Evolutionary conservation across 2,797 vertebrate genomes (phyloP).

Genomic region (Gadopsis bispinosus): DNA sequence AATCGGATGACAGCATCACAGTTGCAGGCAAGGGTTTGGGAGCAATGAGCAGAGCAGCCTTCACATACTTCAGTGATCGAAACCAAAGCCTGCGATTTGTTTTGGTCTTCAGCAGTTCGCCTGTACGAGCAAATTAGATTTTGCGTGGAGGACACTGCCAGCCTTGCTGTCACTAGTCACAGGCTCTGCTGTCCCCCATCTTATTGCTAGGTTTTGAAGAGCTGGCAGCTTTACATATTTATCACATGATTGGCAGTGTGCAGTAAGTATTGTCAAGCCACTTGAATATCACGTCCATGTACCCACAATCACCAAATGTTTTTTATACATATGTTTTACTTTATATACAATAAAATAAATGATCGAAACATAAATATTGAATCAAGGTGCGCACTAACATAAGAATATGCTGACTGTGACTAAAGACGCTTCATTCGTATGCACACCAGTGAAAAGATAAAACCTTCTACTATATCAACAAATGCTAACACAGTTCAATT

Average conservation of each 20-base stretch:
- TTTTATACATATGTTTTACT: neutral
- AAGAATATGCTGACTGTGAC: neutral
- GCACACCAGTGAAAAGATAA: constrained; percentile 25
- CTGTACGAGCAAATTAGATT: constrained; percentile 1
- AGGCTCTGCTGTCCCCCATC: neutral
- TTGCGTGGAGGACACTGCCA: neutral
- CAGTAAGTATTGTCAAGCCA: neutral
- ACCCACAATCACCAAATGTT: neutral
- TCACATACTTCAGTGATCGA: neutral
- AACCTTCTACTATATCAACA: constrained; percentile 23
- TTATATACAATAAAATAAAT: too few relatives aligned
- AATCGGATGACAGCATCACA: neutral
- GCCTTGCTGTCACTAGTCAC: neutral
- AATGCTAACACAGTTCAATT: constrained; percentile 32
- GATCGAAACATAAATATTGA: neutral
- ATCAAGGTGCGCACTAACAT: neutral
- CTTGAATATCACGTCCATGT: neutral
- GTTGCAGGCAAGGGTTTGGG: neutral
- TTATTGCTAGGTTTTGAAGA: constrained; percentile 14
- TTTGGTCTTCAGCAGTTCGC: constrained; percentile 9
- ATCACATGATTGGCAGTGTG: constrained; percentile 1
- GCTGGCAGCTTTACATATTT: neutral
- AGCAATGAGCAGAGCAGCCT: neutral
- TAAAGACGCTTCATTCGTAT: constrained; percentile 21
- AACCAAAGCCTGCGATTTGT: constrained; percentile 14